Conservation (phyloP, 2,797 vertebrate genomes). For the Myiotriccus ornatus region DNA sequence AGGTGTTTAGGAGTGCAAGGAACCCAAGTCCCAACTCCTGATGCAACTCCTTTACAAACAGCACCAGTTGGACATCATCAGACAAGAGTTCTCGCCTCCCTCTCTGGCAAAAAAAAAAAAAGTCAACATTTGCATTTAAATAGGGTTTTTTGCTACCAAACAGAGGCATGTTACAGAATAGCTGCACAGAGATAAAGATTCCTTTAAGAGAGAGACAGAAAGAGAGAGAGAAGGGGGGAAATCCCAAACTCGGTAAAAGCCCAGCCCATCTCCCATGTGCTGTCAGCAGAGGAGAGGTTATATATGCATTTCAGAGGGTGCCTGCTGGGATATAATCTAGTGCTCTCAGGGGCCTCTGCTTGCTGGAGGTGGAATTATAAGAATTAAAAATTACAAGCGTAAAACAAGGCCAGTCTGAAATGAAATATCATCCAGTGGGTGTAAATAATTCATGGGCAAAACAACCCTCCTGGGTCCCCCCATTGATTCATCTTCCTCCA, state of each 20-base stretch:
- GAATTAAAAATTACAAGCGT: slow-evolving; percentile 60
- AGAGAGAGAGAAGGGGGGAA: rapidly evolving
- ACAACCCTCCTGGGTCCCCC: not conserved
- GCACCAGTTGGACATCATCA: slow-evolving; percentile 27
- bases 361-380: slow-evolving; percentile 54
- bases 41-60: not conserved
- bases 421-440: slow-evolving; percentile 23
- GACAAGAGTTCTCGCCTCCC: slow-evolving; percentile 12
- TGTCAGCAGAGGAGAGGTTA: slow-evolving; percentile 27
- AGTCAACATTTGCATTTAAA: slow-evolving; percentile 67
- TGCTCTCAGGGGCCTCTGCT: slow-evolving; percentile 32
- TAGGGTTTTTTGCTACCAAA: slow-evolving; percentile 36
- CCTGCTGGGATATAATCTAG: slow-evolving; percentile 49
- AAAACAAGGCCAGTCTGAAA: slow-evolving; percentile 35
- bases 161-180: not conserved
- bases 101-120: not conserved
- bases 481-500: not conserved
- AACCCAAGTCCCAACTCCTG: not conserved
- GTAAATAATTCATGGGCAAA: slow-evolving; percentile 54
- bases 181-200: slow-evolving; percentile 34
- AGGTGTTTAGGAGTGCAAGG: not conserved
- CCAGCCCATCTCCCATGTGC: slow-evolving; percentile 14
- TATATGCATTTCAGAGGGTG: slow-evolving; percentile 30
- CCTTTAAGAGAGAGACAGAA: slow-evolving; percentile 18
- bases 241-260: not conserved